Base-by-base conservation (phyloP, 2,888 invertebrate species). In the Geotrupes spiniger region DNA sequence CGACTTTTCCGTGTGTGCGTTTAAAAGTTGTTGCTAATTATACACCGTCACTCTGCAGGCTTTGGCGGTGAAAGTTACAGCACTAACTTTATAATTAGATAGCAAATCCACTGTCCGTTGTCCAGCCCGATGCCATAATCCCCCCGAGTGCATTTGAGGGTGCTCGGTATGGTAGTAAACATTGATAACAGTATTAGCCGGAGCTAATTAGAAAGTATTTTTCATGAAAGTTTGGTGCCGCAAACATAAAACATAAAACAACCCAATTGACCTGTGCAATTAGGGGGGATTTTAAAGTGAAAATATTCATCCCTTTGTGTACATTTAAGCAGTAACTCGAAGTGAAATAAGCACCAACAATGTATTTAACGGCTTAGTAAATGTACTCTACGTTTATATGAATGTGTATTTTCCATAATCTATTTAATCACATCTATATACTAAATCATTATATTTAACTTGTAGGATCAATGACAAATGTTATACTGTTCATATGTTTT, bases 21-120 rank as follows among this genome's bases (percentile, higher is more conserved):
- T 36, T 39, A 50, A 51, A 47, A 53, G 44, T 44, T n/a, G n/a
- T n/a, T 47, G 40, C 41, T 48, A 44, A 44, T 47, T 40, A 47
- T 41, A 53, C 47, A 44, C 46, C 42, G 37, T 40, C 53, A 46
- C 46, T 38, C 37, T 46, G 37, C 31, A 33, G 33, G 45, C 50
- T 45, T 50, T 46, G 45, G 50, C 31, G 46, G 38, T 42, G 45
- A 46, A 50, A 50, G 50, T 50, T 50, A 33, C 40, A 17, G 36
- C 11, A 16, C 12, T 51, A 65, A 65, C 61, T 66, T 64, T 63
- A 64, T 64, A 64, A 65, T 65, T 65, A 64, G 63, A 65, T 65
- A 58, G 58, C 59, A 58, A 60, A 54, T 57, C 56, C 56, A 52
- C 49, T 45, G 55, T 53, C 54, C 56, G 51, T 49, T 53, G 56